Evolutionary conservation across 37 sponge, comb jelly and placozoan genomes (phyloP).

Genomic region (Haliclona indistincta): DNA sequence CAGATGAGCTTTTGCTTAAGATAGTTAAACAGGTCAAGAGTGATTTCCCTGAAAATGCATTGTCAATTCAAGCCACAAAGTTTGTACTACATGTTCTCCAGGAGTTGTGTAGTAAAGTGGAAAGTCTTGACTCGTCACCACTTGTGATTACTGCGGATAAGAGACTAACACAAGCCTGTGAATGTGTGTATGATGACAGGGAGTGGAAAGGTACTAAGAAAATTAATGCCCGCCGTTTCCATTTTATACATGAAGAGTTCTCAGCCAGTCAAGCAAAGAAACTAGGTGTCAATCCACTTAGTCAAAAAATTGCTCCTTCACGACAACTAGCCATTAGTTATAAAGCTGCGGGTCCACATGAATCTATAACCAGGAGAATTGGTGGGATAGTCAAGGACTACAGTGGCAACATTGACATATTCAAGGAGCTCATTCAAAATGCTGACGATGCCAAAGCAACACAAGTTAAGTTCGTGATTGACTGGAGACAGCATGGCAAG

Average conservation of each 20-base stretch:
- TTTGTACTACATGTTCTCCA: no score
- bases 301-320: constrained; percentile 53
- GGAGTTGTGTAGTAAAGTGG: not conserved
- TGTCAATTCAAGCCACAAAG: constrained; percentile 25
- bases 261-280: constrained; percentile 43
- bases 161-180: constrained; percentile 6
- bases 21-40: constrained; percentile 1
- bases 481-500: constrained; percentile 66
- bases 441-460: constrained; percentile 89
- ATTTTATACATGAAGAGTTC: constrained; percentile 43
- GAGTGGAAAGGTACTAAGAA: constrained; percentile 30
- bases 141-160: constrained; percentile 26
- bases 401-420: constrained; percentile 62
- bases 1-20: not conserved
- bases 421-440: constrained; percentile 90
- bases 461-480: constrained; percentile 74
- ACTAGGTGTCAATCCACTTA: constrained; percentile 53
- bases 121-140: not conserved
- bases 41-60: not conserved
- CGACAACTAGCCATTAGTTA: constrained; percentile 16
- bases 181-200: constrained; percentile 64
- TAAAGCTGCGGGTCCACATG: constrained; percentile 37
- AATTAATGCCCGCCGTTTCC: not conserved
- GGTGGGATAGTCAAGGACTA: constrained; percentile 67
- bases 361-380: constrained; percentile 64